A percentile compares a stretch with the other conserved stretches of the same genome.
phyloP scores from a whole-genome alignment of 2,888 invertebrate genomes.

The Xanthia togata region DNA sequence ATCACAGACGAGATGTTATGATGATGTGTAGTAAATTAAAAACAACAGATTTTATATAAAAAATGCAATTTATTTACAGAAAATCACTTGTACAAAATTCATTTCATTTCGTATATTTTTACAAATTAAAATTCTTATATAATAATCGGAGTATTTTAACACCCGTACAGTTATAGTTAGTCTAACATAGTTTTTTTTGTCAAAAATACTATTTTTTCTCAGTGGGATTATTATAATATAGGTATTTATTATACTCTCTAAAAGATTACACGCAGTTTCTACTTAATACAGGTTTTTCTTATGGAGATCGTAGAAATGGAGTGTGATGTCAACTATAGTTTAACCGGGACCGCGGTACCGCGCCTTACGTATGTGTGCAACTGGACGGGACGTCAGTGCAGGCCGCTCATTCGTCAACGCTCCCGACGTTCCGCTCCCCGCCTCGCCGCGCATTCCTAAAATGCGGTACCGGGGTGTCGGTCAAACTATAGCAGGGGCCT shows the following conservation, averaged over 20 bases:
- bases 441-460: too few species aligned
- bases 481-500: too few species aligned
- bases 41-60: constrained; percentile 64
- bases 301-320: neutral
- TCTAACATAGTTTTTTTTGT: constrained; percentile 31
- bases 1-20: neutral
- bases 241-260: constrained; percentile 16
- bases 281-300: neutral
- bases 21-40: constrained; percentile 12
- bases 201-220: constrained; percentile 59
- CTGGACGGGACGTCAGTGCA: too few species aligned
- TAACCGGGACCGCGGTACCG: too few species aligned
- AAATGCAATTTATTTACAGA: constrained; percentile 76
- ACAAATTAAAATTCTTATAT: constrained; percentile 61
- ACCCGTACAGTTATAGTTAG: constrained; percentile 55
- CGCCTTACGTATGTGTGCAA: too few species aligned
- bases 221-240: constrained; percentile 46
- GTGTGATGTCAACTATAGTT: too few species aligned
- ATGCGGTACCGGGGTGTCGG: too few species aligned
- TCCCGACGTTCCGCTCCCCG: too few species aligned
- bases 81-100: constrained; percentile 74
- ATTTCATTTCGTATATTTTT: constrained; percentile 59
- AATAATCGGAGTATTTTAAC: constrained; percentile 67
- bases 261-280: constrained; percentile 21
- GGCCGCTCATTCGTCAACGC: too few species aligned